Percentiles rank a stretch among this genome's conserved stretches.
phyloP scores from a whole-genome alignment of 2,113 vertebrate species.

The Ursus arctos region DNA sequence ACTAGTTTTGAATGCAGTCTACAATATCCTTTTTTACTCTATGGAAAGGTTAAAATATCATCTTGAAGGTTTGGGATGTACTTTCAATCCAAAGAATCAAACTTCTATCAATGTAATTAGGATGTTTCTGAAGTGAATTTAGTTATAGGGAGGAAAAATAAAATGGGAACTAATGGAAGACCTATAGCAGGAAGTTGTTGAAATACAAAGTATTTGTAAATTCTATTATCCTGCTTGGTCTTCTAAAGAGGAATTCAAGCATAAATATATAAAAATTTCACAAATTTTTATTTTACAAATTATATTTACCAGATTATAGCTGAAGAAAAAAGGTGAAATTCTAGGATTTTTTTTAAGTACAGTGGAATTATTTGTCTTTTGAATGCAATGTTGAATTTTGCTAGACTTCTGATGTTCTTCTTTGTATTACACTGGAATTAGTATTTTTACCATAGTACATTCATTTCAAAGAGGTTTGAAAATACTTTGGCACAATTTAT shows the following conservation, averaged over 20 bases:
- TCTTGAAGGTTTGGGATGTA: slow-evolving; percentile 18
- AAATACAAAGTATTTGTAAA: slow-evolving; percentile 37
- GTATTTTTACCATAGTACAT: slow-evolving; percentile 78
- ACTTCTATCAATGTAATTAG: slow-evolving; percentile 42
- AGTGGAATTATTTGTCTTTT: slow-evolving; percentile 66
- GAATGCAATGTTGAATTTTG: slow-evolving; percentile 74
- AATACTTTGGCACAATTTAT: slow-evolving; percentile 76
- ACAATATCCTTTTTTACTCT: neutral
- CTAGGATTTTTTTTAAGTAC: slow-evolving; percentile 20
- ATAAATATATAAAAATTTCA: neutral
- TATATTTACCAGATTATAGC: neutral
- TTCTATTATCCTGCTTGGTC: slow-evolving; percentile 20
- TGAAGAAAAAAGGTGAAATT: slow-evolving; percentile 52
- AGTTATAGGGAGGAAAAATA: neutral
- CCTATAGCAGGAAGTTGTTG: neutral
- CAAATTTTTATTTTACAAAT: slow-evolving; percentile 31
- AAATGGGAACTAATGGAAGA: slow-evolving; percentile 2
- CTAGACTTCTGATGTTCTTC: slow-evolving; percentile 66
- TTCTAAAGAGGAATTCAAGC: slow-evolving; percentile 60
- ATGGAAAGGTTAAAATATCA: slow-evolving; percentile 13
- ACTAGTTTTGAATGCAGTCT: slow-evolving; percentile 27
- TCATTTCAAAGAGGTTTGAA: slow-evolving; percentile 80
- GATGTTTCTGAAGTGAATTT: slow-evolving; percentile 53
- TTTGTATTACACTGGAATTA: slow-evolving; percentile 80
- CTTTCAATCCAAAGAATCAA: slow-evolving; percentile 30